Base-by-base conservation (phyloP, 2,888 invertebrate genomes). In the Tribolium freemani region DNA sequence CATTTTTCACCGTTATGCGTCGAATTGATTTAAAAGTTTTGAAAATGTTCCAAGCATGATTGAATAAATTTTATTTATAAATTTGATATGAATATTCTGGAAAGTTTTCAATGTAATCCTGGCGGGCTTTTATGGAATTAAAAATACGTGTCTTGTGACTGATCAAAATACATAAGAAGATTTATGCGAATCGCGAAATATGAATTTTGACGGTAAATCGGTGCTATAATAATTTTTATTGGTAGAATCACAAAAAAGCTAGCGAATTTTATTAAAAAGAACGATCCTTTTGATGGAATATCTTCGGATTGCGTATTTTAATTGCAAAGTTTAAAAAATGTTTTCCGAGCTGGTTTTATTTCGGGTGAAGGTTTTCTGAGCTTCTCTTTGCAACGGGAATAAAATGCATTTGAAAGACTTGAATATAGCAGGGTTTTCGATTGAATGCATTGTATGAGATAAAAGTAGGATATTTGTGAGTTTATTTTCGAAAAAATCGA, bases 391-490 rank as follows among this genome's bases (percentile, higher is more conserved):
- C 64, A 44, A 10, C 38, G 46, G 21, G 50, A 57, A 56, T 51
- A 57, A 68, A 68, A 44, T 58, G 50, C 58, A 51, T 21, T 68
- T 57, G 38, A 68, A 58, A n/a, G 57, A 68, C 16, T 51, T 30
- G 57, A 56, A 57, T 67, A 53, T 56, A 56, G 56, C 48, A 38
- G 30, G 21, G 60, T 53, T 61, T 69, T 51, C 53, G 53, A 69
- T 60, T 53, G 60, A 51, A 48, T 60, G 69, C 66, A 54, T 66
- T 54, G 30, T 45, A 11, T 9, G 44, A 30, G 46, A 66, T 56
- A 66, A 66, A 64, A 46, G 66, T 54, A 46, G 46, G 46, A 46
- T 54, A 56, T 66, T 66, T 54, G 54, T 13, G 46, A 30, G 11
- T 51, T 64, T 66, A 56, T 56, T 66, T 56, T 66, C 20, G 44